phyloP scores from a whole-genome alignment of 2,888 invertebrate species.

The Melitaea athalia region DNA sequence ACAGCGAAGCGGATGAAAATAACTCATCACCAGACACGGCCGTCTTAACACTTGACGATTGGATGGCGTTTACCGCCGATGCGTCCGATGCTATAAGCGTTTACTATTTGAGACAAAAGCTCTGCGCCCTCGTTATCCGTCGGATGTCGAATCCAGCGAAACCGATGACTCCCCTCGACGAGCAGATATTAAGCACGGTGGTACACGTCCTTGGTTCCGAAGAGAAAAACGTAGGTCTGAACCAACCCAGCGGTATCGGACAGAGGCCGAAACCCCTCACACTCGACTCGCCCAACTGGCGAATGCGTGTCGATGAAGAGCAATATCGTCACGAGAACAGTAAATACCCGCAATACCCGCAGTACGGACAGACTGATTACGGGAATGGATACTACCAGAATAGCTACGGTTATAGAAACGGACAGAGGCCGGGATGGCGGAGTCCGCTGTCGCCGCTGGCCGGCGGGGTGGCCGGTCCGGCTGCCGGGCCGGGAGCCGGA shows the following conservation, averaged over 20 bases:
- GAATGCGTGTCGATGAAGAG: slow-evolving; percentile 57
- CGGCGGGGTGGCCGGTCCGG: slow-evolving; percentile 59
- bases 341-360: slow-evolving; percentile 55
- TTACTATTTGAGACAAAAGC: slow-evolving; percentile 87
- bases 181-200: slow-evolving; percentile 85
- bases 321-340: slow-evolving; percentile 54
- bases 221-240: slow-evolving; percentile 86
- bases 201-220: slow-evolving; percentile 86
- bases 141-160: slow-evolving; percentile 83
- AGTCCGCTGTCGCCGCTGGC: slow-evolving; percentile 48
- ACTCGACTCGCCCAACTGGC: slow-evolving; percentile 78
- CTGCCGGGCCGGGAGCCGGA: slow-evolving; percentile 58
- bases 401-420: slow-evolving; percentile 54
- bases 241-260: slow-evolving; percentile 88
- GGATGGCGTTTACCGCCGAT: slow-evolving; percentile 87
- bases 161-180: slow-evolving; percentile 83
- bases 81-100: slow-evolving; percentile 85
- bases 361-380: slow-evolving; percentile 55
- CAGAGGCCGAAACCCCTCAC: slow-evolving; percentile 88
- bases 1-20: slow-evolving; percentile 71
- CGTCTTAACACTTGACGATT: slow-evolving; percentile 86
- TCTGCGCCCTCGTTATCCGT: slow-evolving; percentile 86
- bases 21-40: slow-evolving; percentile 65
- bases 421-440: slow-evolving; percentile 55
- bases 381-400: slow-evolving; percentile 54